These are phyloP conservation scores for Hemichromis elongatus DNA, from an alignment of 2,113 vertebrate species.

Conservation along the genomic window DNA sequence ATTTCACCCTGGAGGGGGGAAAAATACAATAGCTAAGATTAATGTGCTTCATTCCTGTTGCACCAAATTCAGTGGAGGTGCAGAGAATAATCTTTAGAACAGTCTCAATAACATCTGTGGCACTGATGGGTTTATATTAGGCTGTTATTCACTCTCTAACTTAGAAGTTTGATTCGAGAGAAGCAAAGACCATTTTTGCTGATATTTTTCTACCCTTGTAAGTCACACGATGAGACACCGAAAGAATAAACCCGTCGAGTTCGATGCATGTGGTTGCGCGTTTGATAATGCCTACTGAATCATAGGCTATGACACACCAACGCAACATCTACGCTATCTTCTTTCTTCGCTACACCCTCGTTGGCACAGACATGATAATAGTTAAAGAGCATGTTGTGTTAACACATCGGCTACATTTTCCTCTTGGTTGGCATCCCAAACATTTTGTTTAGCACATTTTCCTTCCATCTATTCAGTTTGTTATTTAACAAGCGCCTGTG, in stretches of 20 bases:
- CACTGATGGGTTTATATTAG: background rate
- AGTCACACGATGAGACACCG: rapidly evolving
- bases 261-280: rapidly evolving
- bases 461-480: background rate
- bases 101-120: background rate
- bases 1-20: background rate
- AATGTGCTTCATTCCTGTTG: background rate
- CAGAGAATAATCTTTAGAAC: background rate
- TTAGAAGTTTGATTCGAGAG: background rate
- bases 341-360: background rate
- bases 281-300: background rate
- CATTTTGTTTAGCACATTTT: background rate
- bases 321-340: background rate
- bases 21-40: background rate
- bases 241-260: background rate
- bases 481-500: background rate
- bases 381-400: background rate
- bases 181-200: background rate
- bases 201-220: background rate
- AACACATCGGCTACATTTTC: background rate
- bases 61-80: background rate
- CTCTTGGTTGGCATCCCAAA: background rate
- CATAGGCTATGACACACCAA: background rate
- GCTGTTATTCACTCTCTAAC: background rate
- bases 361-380: background rate